A percentile compares a stretch with the other conserved stretches of the same genome.
Evolutionary conservation across 37 sponge, comb jelly and placozoan species (phyloP).

Genomic region (Cliona cf. orientalis): DNA sequence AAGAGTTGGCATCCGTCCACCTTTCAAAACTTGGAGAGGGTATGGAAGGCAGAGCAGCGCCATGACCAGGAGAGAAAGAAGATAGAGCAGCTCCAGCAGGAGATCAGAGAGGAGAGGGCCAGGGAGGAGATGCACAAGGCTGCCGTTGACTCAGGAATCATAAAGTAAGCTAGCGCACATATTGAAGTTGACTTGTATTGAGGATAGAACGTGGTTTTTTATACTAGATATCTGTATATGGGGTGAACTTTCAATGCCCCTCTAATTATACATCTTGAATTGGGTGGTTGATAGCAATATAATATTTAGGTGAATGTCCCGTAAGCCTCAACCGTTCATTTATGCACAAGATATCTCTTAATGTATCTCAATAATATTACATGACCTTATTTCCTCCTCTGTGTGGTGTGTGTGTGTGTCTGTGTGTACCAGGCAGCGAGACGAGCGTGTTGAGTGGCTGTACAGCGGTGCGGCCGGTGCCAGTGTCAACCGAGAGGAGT

Average conservation of each 20-base stretch:
- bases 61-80: slow-evolving; percentile 81
- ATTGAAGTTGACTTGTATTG: too few relatives aligned
- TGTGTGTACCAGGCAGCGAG: slow-evolving; percentile 33
- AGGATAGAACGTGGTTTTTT: too few relatives aligned
- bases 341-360: too few relatives aligned
- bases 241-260: too few relatives aligned
- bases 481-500: slow-evolving; percentile 79
- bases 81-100: slow-evolving; percentile 76
- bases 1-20: slow-evolving; percentile 93
- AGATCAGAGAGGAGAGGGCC: slow-evolving; percentile 75
- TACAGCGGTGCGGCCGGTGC: slow-evolving; percentile 56
- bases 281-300: too few relatives aligned
- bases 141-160: slow-evolving; percentile 69
- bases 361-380: too few relatives aligned
- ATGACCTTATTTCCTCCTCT: not conserved
- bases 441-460: slow-evolving; percentile 81
- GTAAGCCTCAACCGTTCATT: too few relatives aligned
- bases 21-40: slow-evolving; percentile 77
- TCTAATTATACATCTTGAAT: too few relatives aligned
- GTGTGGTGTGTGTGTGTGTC: not conserved
- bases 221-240: too few relatives aligned
- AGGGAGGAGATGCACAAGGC: slow-evolving; percentile 73
- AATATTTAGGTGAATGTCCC: too few relatives aligned
- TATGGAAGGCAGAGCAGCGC: slow-evolving; percentile 87
- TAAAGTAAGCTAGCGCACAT: slow-evolving; percentile 14